A percentile compares a stretch with the other conserved stretches of the same genome.
These are phyloP conservation scores for Latrodectus elegans DNA, from an alignment of 2,888 invertebrate species.

Conservation along the genomic window DNA sequence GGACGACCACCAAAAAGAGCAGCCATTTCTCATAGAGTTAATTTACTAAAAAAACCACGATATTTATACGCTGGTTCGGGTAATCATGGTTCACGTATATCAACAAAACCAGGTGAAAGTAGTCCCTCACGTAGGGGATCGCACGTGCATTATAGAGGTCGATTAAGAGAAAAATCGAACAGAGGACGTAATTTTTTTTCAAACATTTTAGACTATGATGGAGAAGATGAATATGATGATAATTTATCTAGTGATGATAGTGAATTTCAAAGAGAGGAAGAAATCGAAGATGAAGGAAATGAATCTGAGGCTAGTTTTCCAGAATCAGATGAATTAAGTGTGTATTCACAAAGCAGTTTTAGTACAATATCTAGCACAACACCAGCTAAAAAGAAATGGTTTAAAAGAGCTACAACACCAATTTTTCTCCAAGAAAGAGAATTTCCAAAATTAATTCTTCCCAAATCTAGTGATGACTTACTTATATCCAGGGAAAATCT, in stretches of 20 bases:
- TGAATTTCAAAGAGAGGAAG: slow-evolving; percentile 68
- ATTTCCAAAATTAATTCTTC: slow-evolving; percentile 82
- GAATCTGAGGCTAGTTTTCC: slow-evolving; percentile 68
- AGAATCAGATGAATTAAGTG: slow-evolving; percentile 69
- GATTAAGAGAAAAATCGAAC: slow-evolving; percentile 61
- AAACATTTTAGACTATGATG: slow-evolving; percentile 65
- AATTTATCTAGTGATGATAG: slow-evolving; percentile 67
- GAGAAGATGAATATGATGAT: slow-evolving; percentile 64
- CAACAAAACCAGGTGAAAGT: slow-evolving; percentile 65
- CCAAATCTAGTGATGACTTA: slow-evolving; percentile 92
- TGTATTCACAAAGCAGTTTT: slow-evolving; percentile 69
- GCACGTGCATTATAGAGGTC: slow-evolving; percentile 63
- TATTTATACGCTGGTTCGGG: slow-evolving; percentile 70
- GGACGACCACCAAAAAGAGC: slow-evolving; percentile 69
- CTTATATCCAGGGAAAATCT: slow-evolving; percentile 85
- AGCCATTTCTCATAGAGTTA: slow-evolving; percentile 65
- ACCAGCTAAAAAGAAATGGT: slow-evolving; percentile 72
- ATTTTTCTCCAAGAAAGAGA: slow-evolving; percentile 80
- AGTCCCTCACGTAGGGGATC: slow-evolving; percentile 63
- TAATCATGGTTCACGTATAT: slow-evolving; percentile 66
- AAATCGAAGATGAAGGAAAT: slow-evolving; percentile 66
- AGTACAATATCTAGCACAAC: slow-evolving; percentile 69
- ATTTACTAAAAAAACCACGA: slow-evolving; percentile 69
- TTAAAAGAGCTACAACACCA: slow-evolving; percentile 73
- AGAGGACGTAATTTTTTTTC: slow-evolving; percentile 63